Evolutionary conservation across 2,113 vertebrate species (phyloP), one percentile per base, ranked within the genome.

Genomic region (Nematolebias whitei): DNA sequence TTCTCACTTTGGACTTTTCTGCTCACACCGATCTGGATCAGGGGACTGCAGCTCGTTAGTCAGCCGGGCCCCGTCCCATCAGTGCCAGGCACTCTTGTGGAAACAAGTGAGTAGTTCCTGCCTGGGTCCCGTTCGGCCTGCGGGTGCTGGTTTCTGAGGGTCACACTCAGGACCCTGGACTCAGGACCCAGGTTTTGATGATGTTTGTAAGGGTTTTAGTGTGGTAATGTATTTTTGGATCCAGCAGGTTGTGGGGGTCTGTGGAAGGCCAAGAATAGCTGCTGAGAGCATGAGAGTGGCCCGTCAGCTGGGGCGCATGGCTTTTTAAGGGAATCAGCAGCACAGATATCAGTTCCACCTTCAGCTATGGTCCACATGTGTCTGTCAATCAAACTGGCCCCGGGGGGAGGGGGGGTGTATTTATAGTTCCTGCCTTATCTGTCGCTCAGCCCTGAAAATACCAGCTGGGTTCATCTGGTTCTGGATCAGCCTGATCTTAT

Each of bases 291-390:
- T 86, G 82, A 82, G 75, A 79, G 85, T 90, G 95, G 93, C 89
- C 93, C 85, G 93, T 92, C 92, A 92, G 91, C 93, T 90, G 86
- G 89, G 86, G 85, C 83, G 73, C 45, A 96, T 99, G 96, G 93
- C 97, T 99, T 99, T 99, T 98, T 99, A 99, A 98, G 97, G 97
- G 94, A 98, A 99, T 98, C 94, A 89, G 85, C 93, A 87, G 93
- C 88, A 78, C 80, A 81, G 88, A 81, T 95, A 95, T 96, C 95
- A 93, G 85, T 92, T 93, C 88, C 93, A 88, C 68, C 89, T 80
- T 84, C 88, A 90, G 92, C 84, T 92, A 94, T 94, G 93, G 88
- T 91, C 93, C 96, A 99, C 95, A 96, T 98, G 97, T 91, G 89
- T 75, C 94, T 99, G 96, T 97, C 97, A 96, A 80, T 98, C 96